Percentiles rank a stretch among this genome's conserved stretches.
Evolutionary conservation across 2,888 invertebrate genomes (phyloP).

Genomic region (Eumacrocentrus americanus): DNA sequence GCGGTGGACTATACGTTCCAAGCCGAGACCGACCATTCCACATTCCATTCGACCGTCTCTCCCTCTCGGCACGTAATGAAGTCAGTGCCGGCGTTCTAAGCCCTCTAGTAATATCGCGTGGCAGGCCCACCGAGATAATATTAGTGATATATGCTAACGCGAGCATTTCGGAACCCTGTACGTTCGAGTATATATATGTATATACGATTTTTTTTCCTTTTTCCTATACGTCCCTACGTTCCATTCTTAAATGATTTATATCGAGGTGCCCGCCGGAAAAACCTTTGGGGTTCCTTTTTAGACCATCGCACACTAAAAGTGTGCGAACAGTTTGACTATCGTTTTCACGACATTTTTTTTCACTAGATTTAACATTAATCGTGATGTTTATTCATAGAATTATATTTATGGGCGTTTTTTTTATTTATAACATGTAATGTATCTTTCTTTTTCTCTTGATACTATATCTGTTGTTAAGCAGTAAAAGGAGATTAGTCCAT

Average conservation of each 20-base stretch:
- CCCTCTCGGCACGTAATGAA: conserved; percentile 51
- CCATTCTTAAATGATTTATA: conserved; percentile 25
- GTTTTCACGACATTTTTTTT: neutral
- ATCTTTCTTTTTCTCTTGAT: no score
- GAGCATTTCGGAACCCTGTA: conserved; percentile 42
- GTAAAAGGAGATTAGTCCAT: no score
- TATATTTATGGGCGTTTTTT: neutral
- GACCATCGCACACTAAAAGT: no score
- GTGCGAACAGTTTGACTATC: no score
- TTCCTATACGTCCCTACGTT: conserved; percentile 30
- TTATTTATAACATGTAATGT: no score
- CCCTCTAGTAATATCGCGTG: conserved; percentile 55
- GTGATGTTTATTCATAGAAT: conserved; percentile 2
- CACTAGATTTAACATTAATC: conserved; percentile 4
- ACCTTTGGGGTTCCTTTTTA: neutral
- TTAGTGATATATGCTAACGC: conserved; percentile 57
- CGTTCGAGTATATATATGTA: conserved; percentile 22
- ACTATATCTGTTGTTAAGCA: no score
- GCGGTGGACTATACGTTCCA: conserved; percentile 16
- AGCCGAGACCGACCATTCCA: conserved; percentile 51
- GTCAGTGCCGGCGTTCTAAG: conserved; percentile 55
- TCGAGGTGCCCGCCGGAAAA: neutral
- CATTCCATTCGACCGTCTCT: conserved; percentile 51
- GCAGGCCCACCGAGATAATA: conserved; percentile 54
- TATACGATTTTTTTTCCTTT: conserved; percentile 29